phyloP scores from a whole-genome alignment of 2,113 vertebrate genomes.

The Laticauda colubrina region DNA sequence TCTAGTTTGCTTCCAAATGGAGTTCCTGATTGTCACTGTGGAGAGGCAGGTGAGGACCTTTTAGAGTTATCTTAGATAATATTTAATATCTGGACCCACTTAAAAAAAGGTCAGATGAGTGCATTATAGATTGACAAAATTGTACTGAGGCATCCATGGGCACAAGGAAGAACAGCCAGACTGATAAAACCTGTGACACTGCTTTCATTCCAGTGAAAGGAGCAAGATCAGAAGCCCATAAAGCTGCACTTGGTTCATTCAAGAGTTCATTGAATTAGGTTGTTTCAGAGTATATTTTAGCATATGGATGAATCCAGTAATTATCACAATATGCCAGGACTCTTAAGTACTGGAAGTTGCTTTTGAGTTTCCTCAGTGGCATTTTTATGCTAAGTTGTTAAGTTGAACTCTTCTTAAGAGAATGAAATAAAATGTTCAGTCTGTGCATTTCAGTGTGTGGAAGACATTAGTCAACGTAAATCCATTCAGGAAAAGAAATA shows the following conservation, averaged over 20 bases:
- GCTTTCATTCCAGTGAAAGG: neutral
- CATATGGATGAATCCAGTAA: neutral
- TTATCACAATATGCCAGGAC: neutral
- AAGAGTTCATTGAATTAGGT: neutral
- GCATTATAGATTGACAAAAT: neutral
- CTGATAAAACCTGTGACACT: neutral
- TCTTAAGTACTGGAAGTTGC: neutral
- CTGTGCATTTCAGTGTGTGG: neutral
- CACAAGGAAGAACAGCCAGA: neutral
- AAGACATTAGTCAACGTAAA: neutral
- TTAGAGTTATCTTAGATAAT: neutral
- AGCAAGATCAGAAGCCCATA: neutral
- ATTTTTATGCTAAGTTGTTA: neutral
- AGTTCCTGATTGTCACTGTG: slow-evolving; percentile 89
- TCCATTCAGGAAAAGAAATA: neutral
- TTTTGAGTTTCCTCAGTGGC: neutral
- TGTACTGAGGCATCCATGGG: neutral
- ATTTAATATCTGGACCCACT: neutral
- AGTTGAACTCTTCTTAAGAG: neutral
- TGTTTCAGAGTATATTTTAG: neutral
- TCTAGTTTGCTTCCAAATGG: slow-evolving; percentile 95
- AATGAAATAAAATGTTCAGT: neutral
- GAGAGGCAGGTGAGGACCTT: slow-evolving; percentile 82
- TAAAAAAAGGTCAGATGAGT: neutral
- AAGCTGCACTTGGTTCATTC: neutral